phyloP scores from a whole-genome alignment of 2,888 invertebrate species.

The Periphyllus acericola region DNA sequence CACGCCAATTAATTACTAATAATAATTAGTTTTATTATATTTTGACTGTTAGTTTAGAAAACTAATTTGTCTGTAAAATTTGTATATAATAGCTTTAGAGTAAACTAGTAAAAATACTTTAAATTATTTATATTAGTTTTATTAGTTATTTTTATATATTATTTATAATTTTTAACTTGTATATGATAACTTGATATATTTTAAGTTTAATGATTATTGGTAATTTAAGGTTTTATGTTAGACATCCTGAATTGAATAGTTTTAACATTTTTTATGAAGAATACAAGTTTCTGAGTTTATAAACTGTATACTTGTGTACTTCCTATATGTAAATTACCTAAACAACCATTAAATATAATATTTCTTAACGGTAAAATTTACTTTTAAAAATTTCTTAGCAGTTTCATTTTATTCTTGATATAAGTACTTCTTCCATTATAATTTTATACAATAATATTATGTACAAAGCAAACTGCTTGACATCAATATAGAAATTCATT shows the following conservation, averaged over 20 bases:
- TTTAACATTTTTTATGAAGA: too few relatives aligned
- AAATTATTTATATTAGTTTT: background rate
- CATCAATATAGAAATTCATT: background rate
- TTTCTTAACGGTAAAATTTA: too few relatives aligned
- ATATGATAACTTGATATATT: background rate
- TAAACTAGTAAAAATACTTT: background rate
- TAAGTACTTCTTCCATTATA: background rate
- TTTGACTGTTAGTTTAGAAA: constrained; percentile 9
- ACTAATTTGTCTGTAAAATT: background rate
- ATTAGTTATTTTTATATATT: constrained; percentile 1
- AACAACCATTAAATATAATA: too few relatives aligned
- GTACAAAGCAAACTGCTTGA: background rate
- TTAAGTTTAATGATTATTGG: background rate
- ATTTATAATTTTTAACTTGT: background rate
- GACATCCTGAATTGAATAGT: too few relatives aligned
- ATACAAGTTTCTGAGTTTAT: too few relatives aligned
- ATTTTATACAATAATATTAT: too few relatives aligned
- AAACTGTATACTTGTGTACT: too few relatives aligned
- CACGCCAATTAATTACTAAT: constrained; percentile 37
- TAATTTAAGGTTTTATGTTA: background rate
- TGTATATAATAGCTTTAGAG: background rate
- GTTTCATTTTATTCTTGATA: background rate
- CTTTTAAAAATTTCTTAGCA: too few relatives aligned
- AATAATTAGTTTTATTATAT: constrained; percentile 4
- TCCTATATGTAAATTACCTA: too few relatives aligned